Evolutionary conservation across 2,888 invertebrate species (phyloP), one percentile per base, ranked within the genome.

Genomic region (Lasioglossum lativentre): DNA sequence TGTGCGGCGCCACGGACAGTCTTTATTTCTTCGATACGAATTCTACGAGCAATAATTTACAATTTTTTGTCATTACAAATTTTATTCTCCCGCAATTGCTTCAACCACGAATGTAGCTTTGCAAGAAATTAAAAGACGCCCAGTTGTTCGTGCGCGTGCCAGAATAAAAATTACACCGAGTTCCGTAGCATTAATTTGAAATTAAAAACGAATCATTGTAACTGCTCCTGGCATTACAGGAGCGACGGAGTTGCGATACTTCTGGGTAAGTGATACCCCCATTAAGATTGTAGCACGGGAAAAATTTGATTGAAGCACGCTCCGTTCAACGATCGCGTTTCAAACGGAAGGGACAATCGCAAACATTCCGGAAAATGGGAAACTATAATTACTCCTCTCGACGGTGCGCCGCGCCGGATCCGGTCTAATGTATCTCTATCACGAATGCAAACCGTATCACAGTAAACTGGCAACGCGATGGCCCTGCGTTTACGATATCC

Each of bases 371-470:
- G 27, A n/a, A 47, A 52, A 73, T 38, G 19, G 19, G 82, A 78
- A n/a, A 38, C 16, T n/a, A 27, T 76, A 83, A 83, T 83, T 83
- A 76, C 27, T 16, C 8, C n/a, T 73, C 75, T 73, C 75, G 76
- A 23, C 8, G 12, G 12, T 16, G n/a, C 14, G n/a, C 27, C 3
- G n/a, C 14, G n/a, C 27, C 3, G 52, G 45, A 72, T 34, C 19
- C 38, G 27, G 23, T 42, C 14, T 52, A 83, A 75, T 42, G 52
- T 45, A 30, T 45, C 66, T 83, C 75, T 30, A 73, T 66, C 63
- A 30, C 38, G 27, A 81, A 66, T 76, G 52, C 66, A 76, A 81
- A 81, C 63, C 56, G 45, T 73, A 42, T 72, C 16, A 42, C 23
- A 52, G 72, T 83, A 82, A 83, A 82, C 72, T 68, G n/a, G 23